Evolutionary conservation across 2,113 vertebrate genomes (phyloP), one percentile per base, ranked within the genome.

Genomic region (Balaeniceps rex): DNA sequence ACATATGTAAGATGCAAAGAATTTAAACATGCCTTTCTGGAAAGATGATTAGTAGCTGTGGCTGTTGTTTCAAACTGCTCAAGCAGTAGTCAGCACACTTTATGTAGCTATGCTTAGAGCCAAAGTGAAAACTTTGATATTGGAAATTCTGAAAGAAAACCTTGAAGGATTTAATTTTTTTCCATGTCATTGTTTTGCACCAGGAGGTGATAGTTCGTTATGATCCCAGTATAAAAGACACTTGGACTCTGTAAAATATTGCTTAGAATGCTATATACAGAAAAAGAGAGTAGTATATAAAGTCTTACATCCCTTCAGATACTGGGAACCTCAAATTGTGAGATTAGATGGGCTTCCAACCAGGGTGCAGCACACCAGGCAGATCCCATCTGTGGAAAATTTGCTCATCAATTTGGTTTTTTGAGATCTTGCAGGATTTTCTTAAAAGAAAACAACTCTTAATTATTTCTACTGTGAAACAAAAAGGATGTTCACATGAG

Each of bases 361-460:
- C 21, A 83, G 24, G 66, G 47, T 55, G 33, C 22, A 57, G 34
- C 29, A 84, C 22, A 54, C 19, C 47, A 60, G 21, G 31, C 42
- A 86, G 17, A 49, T 80, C 24, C 11, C 4, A 6, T 19, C 13
- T 57, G 16, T 74, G 80, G 31, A 49, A 80, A 63, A 58, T 24
- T 10, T 72, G 25, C 12, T 22, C 11, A 16, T 71, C 10, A 7
- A 0, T 69, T 78, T 61, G 7, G 0, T 2, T 24, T 61, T 74
- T 49, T 69, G 25, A 61, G 23, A 57, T 61, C 12, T 58, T 34
- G 5, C 19, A 36, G 44, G 11, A 36, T 82, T 93, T 87, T 58
- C 21, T 61, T 31, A 49, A 55, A 51, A 68, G 6, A 21, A 49
- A 23, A 16, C 2, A 31, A 29, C n/a, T 29, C 12, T 46, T 26